Conservation (phyloP, 1,140 invertebrate species). For the Ostrea denselamellosa region DNA sequence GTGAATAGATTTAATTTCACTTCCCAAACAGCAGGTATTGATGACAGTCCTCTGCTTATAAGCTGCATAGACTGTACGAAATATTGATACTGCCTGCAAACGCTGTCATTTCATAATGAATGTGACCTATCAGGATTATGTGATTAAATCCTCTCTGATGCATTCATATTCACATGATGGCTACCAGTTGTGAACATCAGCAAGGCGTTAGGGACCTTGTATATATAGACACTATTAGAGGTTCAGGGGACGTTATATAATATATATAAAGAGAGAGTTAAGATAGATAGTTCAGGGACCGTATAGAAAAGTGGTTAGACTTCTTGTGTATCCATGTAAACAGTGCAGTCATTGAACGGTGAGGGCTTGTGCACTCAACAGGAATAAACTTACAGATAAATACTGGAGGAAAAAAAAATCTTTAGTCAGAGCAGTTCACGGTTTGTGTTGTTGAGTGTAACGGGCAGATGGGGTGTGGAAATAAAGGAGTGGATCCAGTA, state of each 20-base stretch:
- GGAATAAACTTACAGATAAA: background rate
- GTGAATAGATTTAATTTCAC: background rate
- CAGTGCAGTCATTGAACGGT: background rate
- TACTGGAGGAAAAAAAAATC: conserved; percentile 12
- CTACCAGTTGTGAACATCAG: background rate
- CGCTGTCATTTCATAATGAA: conserved; percentile 25
- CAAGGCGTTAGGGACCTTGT: too few species aligned
- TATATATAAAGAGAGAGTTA: too few species aligned
- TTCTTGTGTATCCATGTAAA: background rate
- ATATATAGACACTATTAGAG: too few species aligned
- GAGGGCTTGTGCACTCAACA: background rate
- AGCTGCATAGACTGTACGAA: background rate
- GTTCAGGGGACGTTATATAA: too few species aligned
- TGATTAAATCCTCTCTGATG: background rate
- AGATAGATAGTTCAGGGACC: background rate
- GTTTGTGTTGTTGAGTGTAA: conserved; percentile 4
- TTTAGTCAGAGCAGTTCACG: background rate
- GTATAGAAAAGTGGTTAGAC: background rate
- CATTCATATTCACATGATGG: background rate
- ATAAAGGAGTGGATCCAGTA: background rate
- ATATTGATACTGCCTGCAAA: background rate
- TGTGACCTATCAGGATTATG: background rate
- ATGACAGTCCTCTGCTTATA: background rate
- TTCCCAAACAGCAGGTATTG: background rate
- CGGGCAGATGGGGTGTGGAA: background rate